Evolutionary conservation across 2,797 vertebrate species (phyloP).

Genomic region (Gymnodraco acuticeps): DNA sequence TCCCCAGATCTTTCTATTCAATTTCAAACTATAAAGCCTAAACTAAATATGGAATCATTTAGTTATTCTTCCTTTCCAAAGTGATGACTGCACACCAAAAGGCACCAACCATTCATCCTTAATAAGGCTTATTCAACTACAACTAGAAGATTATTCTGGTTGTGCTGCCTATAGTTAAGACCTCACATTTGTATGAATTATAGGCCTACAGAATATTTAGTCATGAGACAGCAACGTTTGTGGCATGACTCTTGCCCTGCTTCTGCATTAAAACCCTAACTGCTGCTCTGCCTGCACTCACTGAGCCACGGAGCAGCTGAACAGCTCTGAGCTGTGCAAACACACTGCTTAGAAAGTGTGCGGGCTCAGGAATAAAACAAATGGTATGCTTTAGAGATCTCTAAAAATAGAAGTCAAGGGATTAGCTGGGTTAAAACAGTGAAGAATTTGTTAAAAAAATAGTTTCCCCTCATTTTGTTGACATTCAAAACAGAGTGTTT

Average conservation of each 20-base stretch:
- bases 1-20: too few relatives aligned
- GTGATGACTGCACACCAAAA: neutral
- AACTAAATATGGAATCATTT: neutral
- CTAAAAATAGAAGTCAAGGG: slow-evolving; percentile 50
- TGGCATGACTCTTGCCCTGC: neutral
- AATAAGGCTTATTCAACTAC: neutral
- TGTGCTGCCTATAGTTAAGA: neutral
- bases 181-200: too few relatives aligned
- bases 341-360: slow-evolving; percentile 38
- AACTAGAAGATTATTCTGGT: neutral
- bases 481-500: neutral
- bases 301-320: slow-evolving; percentile 42
- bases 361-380: slow-evolving; percentile 44
- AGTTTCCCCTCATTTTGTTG: too few relatives aligned
- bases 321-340: slow-evolving; percentile 28
- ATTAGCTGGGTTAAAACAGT: slow-evolving; percentile 12
- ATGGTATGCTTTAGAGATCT: slow-evolving; percentile 37
- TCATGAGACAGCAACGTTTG: too few relatives aligned
- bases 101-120: neutral
- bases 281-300: slow-evolving; percentile 1
- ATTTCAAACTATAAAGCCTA: neutral
- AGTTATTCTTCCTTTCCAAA: neutral
- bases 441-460: slow-evolving; percentile 2
- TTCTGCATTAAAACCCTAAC: neutral
- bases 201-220: too few relatives aligned